phyloP scores from a whole-genome alignment of 1,140 invertebrate genomes.

The Heliconius nattereri region DNA sequence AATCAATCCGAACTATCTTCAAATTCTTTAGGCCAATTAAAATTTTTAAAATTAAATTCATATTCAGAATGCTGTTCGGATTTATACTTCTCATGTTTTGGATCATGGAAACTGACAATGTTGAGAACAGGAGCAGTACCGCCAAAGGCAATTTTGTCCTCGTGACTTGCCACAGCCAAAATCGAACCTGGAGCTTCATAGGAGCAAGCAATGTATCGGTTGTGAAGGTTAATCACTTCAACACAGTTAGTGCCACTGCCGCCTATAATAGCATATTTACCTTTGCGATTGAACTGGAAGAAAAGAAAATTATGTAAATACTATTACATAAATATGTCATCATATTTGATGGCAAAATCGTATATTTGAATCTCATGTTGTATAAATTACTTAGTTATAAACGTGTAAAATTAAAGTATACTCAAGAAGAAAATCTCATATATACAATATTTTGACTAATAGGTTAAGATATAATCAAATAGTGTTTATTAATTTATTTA shows the following conservation, averaged over 20 bases:
- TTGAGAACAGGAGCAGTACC: slow-evolving; percentile 63
- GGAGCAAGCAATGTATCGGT: slow-evolving; percentile 69
- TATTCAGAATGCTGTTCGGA: slow-evolving; percentile 43
- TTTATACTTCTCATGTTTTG: slow-evolving; percentile 64
- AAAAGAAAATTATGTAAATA: not conserved
- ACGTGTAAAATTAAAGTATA: too few relatives aligned
- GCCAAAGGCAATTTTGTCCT: slow-evolving; percentile 66
- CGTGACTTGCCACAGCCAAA: slow-evolving; percentile 59
- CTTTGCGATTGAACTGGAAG: slow-evolving; percentile 73
- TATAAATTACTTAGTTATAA: not conserved
- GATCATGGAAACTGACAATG: slow-evolving; percentile 69
- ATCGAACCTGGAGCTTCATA: slow-evolving; percentile 62
- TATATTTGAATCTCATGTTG: not conserved
- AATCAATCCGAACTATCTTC: slow-evolving; percentile 16
- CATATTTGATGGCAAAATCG: not conserved
- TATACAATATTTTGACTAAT: too few relatives aligned
- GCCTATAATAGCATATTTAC: slow-evolving; percentile 73
- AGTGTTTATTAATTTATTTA: too few relatives aligned
- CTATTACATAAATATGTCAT: too few relatives aligned
- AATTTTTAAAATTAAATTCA: slow-evolving; percentile 40
- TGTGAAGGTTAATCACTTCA: slow-evolving; percentile 76
- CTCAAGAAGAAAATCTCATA: too few relatives aligned
- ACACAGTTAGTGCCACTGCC: slow-evolving; percentile 74
- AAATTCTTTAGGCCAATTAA: slow-evolving; percentile 37
- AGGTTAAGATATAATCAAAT: too few relatives aligned